phyloP scores from a whole-genome alignment of 2,888 invertebrate species.

The Cabera pusaria region DNA sequence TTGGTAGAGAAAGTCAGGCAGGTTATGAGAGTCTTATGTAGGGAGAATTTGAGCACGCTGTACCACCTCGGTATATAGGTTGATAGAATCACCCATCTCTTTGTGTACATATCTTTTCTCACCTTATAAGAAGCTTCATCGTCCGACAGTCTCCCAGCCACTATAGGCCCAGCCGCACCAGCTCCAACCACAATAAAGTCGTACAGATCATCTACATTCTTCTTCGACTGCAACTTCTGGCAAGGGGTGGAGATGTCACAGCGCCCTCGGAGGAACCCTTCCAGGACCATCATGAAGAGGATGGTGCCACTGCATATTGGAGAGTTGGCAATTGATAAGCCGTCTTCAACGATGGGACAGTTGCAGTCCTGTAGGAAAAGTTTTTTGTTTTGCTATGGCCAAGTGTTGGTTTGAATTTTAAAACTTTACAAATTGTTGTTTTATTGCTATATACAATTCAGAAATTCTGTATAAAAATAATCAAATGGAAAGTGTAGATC shows the following conservation, averaged over 20 bases:
- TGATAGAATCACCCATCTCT: too few species aligned
- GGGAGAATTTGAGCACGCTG: too few species aligned
- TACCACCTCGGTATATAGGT: too few species aligned
- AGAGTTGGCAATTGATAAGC: conserved; percentile 70
- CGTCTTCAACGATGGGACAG: conserved; percentile 77
- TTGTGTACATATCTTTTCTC: too few species aligned
- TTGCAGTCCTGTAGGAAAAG: conserved; percentile 64
- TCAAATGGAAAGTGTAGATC: too few species aligned
- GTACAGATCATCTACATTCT: conserved; percentile 64
- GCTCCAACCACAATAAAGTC: conserved; percentile 86
- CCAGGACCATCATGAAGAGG: conserved; percentile 84
- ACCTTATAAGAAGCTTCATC: conserved; percentile 36
- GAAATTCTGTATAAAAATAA: too few species aligned
- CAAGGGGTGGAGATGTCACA: conserved; percentile 81
- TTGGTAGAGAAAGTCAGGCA: too few species aligned
- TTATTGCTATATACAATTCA: too few species aligned
- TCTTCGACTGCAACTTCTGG: conserved; percentile 68
- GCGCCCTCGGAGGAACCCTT: conserved; percentile 79
- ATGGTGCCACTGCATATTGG: conserved; percentile 79
- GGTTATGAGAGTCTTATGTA: too few species aligned
- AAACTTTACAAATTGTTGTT: too few species aligned
- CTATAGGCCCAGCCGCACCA: conserved; percentile 85
- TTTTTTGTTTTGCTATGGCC: too few species aligned
- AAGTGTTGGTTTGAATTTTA: too few species aligned
- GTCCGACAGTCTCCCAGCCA: conserved; percentile 84